A percentile compares a stretch with the other conserved stretches of the same genome.
Conservation (phyloP, 2,797 vertebrate genomes). For the Merluccius polli region DNA sequence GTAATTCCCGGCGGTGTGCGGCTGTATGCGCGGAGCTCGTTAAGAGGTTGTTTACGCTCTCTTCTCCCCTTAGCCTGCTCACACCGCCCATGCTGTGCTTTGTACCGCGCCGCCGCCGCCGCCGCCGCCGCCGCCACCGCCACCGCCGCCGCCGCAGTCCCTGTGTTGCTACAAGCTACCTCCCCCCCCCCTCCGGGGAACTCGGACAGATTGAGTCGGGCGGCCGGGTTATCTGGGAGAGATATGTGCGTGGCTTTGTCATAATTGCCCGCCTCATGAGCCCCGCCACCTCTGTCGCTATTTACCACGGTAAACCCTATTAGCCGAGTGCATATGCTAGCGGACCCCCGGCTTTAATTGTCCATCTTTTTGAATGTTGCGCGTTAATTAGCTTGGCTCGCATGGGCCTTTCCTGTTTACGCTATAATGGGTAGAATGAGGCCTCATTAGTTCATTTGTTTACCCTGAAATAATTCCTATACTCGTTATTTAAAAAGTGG, state of each 20-base stretch:
- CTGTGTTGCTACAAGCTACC: background rate
- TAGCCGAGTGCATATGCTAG: constrained; percentile 65
- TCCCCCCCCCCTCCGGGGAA: background rate
- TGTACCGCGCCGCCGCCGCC: background rate
- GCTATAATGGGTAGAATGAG: constrained; percentile 55
- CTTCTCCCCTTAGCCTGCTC: background rate
- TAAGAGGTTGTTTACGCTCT: constrained; percentile 5
- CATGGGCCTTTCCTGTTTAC: constrained; percentile 47
- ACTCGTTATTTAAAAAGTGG: constrained; percentile 24
- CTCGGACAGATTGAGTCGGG: constrained; percentile 46
- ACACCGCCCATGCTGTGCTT: background rate
- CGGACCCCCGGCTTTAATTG: constrained; percentile 51
- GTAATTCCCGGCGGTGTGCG: background rate
- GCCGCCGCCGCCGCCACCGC: too few relatives aligned
- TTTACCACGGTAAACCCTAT: constrained; percentile 66
- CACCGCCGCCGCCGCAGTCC: background rate
- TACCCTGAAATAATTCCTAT: constrained; percentile 52
- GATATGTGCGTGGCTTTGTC: constrained; percentile 62
- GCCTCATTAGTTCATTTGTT: constrained; percentile 73
- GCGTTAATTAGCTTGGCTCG: constrained; percentile 65
- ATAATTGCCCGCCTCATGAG: constrained; percentile 71
- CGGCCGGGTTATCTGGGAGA: constrained; percentile 60
- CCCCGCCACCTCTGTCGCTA: constrained; percentile 51
- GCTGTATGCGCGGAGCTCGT: background rate
- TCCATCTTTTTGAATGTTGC: constrained; percentile 48